These are phyloP conservation scores for Thereuonema tuberculata DNA, from an alignment of 1,140 invertebrate species.

Conservation along the genomic window DNA sequence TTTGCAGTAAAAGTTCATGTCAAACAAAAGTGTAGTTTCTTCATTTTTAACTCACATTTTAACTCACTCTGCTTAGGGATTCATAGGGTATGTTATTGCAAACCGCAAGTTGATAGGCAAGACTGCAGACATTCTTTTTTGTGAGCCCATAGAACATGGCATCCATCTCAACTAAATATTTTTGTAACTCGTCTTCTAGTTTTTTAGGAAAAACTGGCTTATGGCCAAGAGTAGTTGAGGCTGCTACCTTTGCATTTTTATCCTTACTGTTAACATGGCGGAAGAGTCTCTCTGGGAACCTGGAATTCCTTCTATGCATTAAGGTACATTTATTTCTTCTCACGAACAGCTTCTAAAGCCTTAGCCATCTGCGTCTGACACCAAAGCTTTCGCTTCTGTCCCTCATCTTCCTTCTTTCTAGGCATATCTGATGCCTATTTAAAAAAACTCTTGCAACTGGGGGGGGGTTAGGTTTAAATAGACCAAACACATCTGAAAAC, in stretches of 20 bases:
- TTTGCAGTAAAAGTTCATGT: too few species aligned
- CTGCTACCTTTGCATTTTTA: constrained; percentile 7
- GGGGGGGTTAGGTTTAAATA: background rate
- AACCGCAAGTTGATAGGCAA: constrained; percentile 11
- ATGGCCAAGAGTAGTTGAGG: too few species aligned
- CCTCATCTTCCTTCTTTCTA: background rate
- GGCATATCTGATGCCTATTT: background rate
- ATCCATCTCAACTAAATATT: constrained; percentile 10
- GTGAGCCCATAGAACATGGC: constrained; percentile 9
- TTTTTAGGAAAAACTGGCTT: constrained; percentile 9
- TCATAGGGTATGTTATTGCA: constrained; percentile 6
- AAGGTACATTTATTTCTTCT: background rate
- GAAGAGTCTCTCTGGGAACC: constrained; percentile 8
- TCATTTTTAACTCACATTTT: too few species aligned
- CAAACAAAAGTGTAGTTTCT: too few species aligned
- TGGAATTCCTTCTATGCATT: constrained; percentile 8
- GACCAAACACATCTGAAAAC: background rate
- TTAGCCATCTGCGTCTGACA: background rate
- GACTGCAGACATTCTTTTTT: constrained; percentile 10
- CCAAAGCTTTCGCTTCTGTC: background rate
- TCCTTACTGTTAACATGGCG: constrained; percentile 9
- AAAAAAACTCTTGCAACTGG: background rate
- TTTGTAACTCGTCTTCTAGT: constrained; percentile 8
- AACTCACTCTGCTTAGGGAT: too few species aligned
- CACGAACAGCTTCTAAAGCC: constrained; percentile 7